Conservation (phyloP, 2,797 vertebrate species). For the Nasua narica region DNA sequence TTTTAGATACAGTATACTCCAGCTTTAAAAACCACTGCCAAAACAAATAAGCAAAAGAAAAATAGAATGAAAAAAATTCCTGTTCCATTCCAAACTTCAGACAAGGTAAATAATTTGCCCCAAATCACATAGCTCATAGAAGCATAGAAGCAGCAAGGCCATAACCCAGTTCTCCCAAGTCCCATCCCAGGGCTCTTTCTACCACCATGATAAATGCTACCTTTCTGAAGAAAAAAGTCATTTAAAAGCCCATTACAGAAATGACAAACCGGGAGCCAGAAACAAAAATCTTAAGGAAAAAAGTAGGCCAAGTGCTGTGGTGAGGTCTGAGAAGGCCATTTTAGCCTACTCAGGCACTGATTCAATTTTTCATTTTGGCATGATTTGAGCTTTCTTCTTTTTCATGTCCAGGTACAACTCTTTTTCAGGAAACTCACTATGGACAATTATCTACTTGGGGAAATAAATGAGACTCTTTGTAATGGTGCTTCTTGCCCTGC, state of each 20-base stretch:
- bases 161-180: not conserved
- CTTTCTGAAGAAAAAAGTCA: conserved; percentile 56
- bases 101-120: conserved; percentile 38
- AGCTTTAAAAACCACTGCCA: not conserved
- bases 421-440: conserved; percentile 41
- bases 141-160: not conserved
- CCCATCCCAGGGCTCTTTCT: not conserved
- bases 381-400: conserved; percentile 42
- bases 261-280: conserved; percentile 60
- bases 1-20: not conserved
- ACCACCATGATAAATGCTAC: conserved; percentile 43
- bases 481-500: not conserved
- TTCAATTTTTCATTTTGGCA: conserved; percentile 40
- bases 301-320: conserved; percentile 8
- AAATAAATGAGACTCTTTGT: conserved; percentile 51
- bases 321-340: conserved; percentile 27
- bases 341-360: not conserved
- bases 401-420: conserved; percentile 24
- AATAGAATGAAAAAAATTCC: not conserved
- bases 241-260: conserved; percentile 65
- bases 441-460: conserved; percentile 45
- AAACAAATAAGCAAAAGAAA: conserved; percentile 2
- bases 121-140: not conserved
- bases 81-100: not conserved
- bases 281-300: conserved; percentile 52